Evolutionary conservation across 2,888 invertebrate species (phyloP).

Genomic region (Muscina levida): DNA sequence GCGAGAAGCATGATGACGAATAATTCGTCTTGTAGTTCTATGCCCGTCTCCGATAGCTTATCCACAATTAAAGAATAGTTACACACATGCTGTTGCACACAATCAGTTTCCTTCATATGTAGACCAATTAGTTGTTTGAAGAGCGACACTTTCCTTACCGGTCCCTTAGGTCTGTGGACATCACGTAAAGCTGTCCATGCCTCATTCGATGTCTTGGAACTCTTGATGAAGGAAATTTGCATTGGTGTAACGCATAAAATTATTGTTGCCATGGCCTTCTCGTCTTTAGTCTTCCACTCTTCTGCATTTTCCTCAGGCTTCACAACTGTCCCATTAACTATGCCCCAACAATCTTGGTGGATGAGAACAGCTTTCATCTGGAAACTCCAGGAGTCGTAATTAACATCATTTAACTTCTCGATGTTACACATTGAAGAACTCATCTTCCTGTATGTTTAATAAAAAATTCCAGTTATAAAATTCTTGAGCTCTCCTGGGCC

Average conservation of each 20-base stretch:
- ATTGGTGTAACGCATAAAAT: conserved; percentile 47
- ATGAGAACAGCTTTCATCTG: no score
- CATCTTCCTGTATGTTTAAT: no score
- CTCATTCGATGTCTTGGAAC: conserved; percentile 43
- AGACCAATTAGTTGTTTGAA: conserved; percentile 51
- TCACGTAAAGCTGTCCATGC: conserved; percentile 47
- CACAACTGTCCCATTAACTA: background rate
- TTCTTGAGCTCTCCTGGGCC: no score
- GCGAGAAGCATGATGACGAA: conserved; percentile 54
- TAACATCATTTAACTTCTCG: conserved; percentile 44
- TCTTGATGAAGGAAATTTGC: conserved; percentile 47
- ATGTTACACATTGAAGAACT: conserved; percentile 49
- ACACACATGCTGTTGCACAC: conserved; percentile 34
- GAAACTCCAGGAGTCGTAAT: conserved; percentile 56
- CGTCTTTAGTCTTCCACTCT: conserved; percentile 36
- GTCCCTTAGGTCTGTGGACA: conserved; percentile 51
- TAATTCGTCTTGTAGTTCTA: conserved; percentile 51
- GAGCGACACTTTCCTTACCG: conserved; percentile 55
- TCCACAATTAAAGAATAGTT: conserved; percentile 36
- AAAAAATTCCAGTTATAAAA: no score
- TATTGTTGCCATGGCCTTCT: conserved; percentile 48
- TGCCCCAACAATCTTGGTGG: conserved; percentile 57
- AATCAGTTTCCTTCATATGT: conserved; percentile 36
- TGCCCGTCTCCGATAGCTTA: conserved; percentile 51
- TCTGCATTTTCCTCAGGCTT: no score